phyloP scores from a whole-genome alignment of 2,113 vertebrate species.

The Scophthalmus maximus region DNA sequence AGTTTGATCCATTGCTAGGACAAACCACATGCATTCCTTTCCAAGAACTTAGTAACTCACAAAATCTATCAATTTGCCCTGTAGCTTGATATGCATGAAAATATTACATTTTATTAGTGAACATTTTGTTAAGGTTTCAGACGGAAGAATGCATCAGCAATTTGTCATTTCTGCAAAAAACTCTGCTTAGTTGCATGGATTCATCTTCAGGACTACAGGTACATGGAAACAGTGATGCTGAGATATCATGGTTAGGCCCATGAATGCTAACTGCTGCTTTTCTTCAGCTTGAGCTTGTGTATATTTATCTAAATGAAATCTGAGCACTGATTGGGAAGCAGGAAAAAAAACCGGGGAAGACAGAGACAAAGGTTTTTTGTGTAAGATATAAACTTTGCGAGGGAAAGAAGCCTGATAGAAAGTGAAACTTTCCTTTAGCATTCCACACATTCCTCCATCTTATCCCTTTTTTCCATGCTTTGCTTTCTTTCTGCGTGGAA shows the following conservation, averaged over 20 bases:
- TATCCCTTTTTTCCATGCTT: conserved; percentile 1
- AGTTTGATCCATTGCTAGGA: conserved; percentile 27
- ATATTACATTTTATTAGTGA: background rate
- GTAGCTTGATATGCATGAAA: background rate
- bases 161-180: background rate
- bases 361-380: background rate
- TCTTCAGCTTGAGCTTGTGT: background rate
- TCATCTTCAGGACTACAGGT: background rate
- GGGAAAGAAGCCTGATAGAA: background rate
- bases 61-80: background rate
- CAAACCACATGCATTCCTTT: background rate
- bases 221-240: conserved; percentile 22
- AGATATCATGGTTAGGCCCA: background rate
- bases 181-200: background rate
- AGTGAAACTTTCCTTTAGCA: conserved; percentile 40
- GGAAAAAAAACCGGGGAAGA: background rate
- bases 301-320: conserved; percentile 18
- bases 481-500: conserved; percentile 22
- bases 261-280: background rate
- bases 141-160: background rate
- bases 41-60: background rate
- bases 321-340: background rate
- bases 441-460: conserved; percentile 65
- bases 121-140: background rate
- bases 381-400: background rate